Evolutionary conservation across 2,888 invertebrate species (phyloP), one percentile per base, ranked within the genome.

Genomic region (Drosophila kanekoi): DNA sequence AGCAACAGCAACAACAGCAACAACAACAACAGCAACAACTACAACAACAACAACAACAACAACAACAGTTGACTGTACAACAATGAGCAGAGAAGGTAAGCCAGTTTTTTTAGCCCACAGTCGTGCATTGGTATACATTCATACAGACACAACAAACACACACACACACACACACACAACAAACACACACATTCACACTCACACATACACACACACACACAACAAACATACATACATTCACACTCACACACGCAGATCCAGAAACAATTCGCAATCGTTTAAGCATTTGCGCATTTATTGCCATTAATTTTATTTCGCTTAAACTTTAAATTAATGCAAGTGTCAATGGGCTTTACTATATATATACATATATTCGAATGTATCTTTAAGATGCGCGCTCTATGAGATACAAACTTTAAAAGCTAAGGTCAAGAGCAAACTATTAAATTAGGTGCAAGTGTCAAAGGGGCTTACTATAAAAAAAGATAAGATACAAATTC

Each of bases 51-150:
- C 52, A 67, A 65, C 64, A 69, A 63, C 64, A 72, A 68, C 77
- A 73, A 63, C 72, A 66, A 57, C 77, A 75, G 64, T 76, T 72
- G 76, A 73, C 72, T 79, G 74, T 79, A 81, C 81, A 85, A 89
- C 76, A 89, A 89, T 83, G 88, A 79, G 81, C 75, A 76, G 87
- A 88, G 87, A 87, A 87, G 87, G 87, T 87, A 86, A 87, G 88
- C 89, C 74, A 89, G 86, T 87, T 89, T 86, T 84, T 81, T 65
- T 65, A 74, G 63, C 79, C 81, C 77, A 79, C 79, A 79, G 58
- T 68, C 69, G 51, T 65, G 60, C 72, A 65, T 48, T 48, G 47
- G 44, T 62, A 63, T 65, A 61, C 18, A 41, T 68, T 49, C 28
- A 35, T 53, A 45, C 49, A 72, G n/a, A 57, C 13, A 68, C 23